A percentile compares a stretch with the other conserved stretches of the same genome.
Evolutionary conservation across 1,140 invertebrate species (phyloP).

Genomic region (Drosophila funebris): DNA sequence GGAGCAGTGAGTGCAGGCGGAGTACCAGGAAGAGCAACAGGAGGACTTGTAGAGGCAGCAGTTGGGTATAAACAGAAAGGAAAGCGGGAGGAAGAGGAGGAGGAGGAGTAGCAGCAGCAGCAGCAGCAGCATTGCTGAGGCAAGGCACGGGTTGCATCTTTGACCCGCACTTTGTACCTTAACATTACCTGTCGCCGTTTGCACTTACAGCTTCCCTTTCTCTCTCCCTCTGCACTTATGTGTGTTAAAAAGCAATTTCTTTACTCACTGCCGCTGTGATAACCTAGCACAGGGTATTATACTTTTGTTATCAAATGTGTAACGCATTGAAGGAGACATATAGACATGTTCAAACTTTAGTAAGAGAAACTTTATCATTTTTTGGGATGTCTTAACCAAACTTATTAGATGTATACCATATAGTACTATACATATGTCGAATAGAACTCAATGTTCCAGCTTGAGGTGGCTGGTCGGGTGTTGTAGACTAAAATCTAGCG

Average conservation of each 20-base stretch:
- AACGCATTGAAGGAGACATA: too few species aligned
- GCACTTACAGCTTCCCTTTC: conserved; percentile 15
- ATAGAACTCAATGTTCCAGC: too few species aligned
- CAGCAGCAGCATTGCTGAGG: background rate
- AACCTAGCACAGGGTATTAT: background rate
- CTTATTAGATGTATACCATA: too few species aligned
- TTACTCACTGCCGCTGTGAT: conserved; percentile 20
- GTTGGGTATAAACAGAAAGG: too few species aligned
- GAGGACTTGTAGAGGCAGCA: background rate
- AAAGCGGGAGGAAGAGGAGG: background rate
- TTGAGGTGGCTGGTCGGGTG: too few species aligned
- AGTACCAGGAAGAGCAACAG: background rate
- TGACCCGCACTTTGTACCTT: conserved; percentile 25
- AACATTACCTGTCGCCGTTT: background rate
- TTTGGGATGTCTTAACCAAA: too few species aligned
- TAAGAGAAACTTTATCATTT: too few species aligned
- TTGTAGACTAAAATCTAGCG: too few species aligned
- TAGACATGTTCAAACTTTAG: too few species aligned
- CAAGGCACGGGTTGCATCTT: conserved; percentile 4
- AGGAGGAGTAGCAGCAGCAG: background rate
- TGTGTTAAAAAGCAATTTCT: conserved; percentile 77
- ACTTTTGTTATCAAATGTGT: too few species aligned
- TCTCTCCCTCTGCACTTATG: background rate
- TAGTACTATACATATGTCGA: too few species aligned
- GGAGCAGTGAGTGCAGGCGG: background rate